Evolutionary conservation across 2,888 invertebrate genomes (phyloP).

Genomic region (Idaea biselata): DNA sequence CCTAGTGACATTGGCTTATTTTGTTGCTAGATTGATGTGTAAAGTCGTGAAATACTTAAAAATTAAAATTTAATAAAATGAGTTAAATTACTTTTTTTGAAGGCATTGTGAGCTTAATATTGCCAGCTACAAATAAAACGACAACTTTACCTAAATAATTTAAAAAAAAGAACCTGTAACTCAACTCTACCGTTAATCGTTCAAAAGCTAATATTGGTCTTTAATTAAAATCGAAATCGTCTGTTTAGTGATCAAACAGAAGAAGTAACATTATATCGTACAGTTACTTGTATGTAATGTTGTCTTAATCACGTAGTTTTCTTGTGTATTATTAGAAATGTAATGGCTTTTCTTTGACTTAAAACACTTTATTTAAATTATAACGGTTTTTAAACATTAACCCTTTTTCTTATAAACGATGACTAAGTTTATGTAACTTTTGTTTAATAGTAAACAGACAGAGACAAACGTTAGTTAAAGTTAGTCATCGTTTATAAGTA

Average conservation of each 20-base stretch:
- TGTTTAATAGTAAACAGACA: too few species aligned
- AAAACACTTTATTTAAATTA: constrained; percentile 11
- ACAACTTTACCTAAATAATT: neutral
- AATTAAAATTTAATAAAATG: too few species aligned
- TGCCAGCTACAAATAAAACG: neutral
- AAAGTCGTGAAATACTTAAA: too few species aligned
- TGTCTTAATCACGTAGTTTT: constrained; percentile 52
- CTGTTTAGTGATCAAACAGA: constrained; percentile 28
- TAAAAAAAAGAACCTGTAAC: neutral
- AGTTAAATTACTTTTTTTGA: too few species aligned
- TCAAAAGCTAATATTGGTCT: constrained; percentile 1
- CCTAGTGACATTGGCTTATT: too few species aligned
- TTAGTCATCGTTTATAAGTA: too few species aligned
- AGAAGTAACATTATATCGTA: constrained; percentile 48
- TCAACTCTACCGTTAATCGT: neutral
- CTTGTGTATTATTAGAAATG: constrained; percentile 49
- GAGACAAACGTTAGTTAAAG: too few species aligned
- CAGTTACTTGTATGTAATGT: constrained; percentile 49
- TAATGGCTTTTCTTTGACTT: constrained; percentile 42
- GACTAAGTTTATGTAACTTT: too few species aligned
- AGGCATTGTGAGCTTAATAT: neutral
- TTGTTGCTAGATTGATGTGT: too few species aligned
- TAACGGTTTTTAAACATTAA: neutral
- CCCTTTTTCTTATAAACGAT: too few species aligned
- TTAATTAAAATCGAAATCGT: constrained; percentile 7